Conservation (phyloP, 1,140 invertebrate species). For the Meloidogyne floridensis region DNA sequence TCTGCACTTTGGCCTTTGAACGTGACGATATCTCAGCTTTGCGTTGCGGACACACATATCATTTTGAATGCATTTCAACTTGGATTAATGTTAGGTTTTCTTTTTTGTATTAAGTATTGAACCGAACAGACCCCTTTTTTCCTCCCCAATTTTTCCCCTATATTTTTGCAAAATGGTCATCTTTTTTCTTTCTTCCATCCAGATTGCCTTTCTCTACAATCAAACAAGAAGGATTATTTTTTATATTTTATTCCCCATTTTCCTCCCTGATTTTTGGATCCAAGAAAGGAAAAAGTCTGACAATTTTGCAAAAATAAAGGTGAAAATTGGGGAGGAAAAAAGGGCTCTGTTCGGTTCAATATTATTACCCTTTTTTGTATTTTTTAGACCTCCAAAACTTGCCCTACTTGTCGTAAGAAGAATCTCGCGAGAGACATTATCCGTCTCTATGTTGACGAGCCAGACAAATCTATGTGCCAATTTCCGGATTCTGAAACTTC, state of each 20-base stretch:
- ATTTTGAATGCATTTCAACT: constrained; percentile 27
- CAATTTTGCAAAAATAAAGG: too few relatives aligned
- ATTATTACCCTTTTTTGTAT: background rate
- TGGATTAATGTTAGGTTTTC: constrained; percentile 21
- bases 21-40: constrained; percentile 20
- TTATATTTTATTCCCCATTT: too few relatives aligned
- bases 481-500: background rate
- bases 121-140: too few relatives aligned
- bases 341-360: too few relatives aligned
- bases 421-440: constrained; percentile 27
- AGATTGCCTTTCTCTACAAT: too few relatives aligned
- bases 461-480: constrained; percentile 26
- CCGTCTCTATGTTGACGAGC: constrained; percentile 32
- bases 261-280: too few relatives aligned
- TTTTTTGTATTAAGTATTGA: background rate
- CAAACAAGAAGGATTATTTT: too few relatives aligned
- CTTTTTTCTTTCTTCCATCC: too few relatives aligned
- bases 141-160: too few relatives aligned
- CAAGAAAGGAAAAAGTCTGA: too few relatives aligned
- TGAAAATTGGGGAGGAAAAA: too few relatives aligned
- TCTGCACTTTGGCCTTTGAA: constrained; percentile 26
- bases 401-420: constrained; percentile 30
- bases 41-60: constrained; percentile 32
- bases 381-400: constrained; percentile 32
- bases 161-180: too few relatives aligned